A percentile compares a stretch with the other conserved stretches of the same genome.
Evolutionary conservation across 64 coral and sea anemone species (phyloP).

Genomic region (Exaiptasia diaphana): DNA sequence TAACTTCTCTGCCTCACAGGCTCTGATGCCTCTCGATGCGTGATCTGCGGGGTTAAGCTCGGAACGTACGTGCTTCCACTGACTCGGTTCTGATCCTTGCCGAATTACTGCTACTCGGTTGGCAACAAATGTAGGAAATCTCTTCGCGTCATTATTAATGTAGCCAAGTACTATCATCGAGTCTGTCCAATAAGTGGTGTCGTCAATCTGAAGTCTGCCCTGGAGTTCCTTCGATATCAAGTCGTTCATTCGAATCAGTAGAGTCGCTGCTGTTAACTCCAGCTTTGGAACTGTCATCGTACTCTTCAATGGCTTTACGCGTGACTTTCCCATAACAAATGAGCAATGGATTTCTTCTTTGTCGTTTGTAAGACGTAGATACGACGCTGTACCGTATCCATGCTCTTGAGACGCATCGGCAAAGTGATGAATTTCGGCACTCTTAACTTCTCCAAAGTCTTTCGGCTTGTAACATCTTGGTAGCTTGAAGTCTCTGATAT

Average conservation of each 20-base stretch:
- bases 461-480: not conserved
- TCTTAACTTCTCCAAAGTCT: not conserved
- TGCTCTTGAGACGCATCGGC: constrained; percentile 55
- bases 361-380: constrained; percentile 44
- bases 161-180: constrained; percentile 53
- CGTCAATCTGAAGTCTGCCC: constrained; percentile 45
- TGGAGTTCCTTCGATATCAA: constrained; percentile 29
- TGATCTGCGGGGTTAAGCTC: constrained; percentile 59
- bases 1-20: constrained; percentile 21
- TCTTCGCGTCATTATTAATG: constrained; percentile 12
- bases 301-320: constrained; percentile 40
- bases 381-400: constrained; percentile 55
- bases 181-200: constrained; percentile 29
- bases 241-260: constrained; percentile 19
- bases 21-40: constrained; percentile 54
- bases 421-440: constrained; percentile 58
- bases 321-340: constrained; percentile 68
- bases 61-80: constrained; percentile 38
- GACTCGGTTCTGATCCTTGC: constrained; percentile 42
- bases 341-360: constrained; percentile 52
- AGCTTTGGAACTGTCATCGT: constrained; percentile 62
- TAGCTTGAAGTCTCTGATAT: not conserved
- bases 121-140: constrained; percentile 53
- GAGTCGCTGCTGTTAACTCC: constrained; percentile 64
- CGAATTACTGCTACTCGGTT: constrained; percentile 41